Evolutionary conservation across 2,888 invertebrate genomes (phyloP), one percentile per base, ranked within the genome.

Genomic region (Mechanitis mazaeus): DNA sequence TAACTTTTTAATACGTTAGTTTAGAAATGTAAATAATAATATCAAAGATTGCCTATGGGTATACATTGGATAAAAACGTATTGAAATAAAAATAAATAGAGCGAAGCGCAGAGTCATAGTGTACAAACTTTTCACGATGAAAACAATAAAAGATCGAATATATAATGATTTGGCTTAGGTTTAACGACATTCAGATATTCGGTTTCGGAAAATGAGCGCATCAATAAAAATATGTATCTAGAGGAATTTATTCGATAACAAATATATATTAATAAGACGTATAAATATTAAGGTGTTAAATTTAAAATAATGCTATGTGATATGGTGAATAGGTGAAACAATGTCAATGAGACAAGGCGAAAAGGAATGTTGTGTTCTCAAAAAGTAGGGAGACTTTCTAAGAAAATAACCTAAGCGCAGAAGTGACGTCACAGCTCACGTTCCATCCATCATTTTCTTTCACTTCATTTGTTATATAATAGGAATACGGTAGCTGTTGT

Each of bases 391-490:
- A 64, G 59, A 57, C 58, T 72, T 75, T 71, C 70, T 75, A 73
- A 75, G 75, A 72, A 76, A 75, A 79, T 20, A 75, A 72, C 75
- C 74, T 71, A 66, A 69, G 70, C 61, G 65, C 69, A 69, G 80
- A 75, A 77, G 71, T 74, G 74, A 69, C 71, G 75, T 74, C 69
- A 69, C 71, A 75, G 72, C 72, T 72, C 70, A 73, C 72, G 68
- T 74, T 73, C 77, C 86, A 87, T 88, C 83, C 78, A 87, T 88
- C 87, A 88, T 86, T 80, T 76, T 76, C 81, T 83, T 77, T 83
- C 87, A 87, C 83, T 84, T 88, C 88, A 88, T 87, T 87, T 85
- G 73, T 77, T 59, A 54, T 57, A 9, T 9, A 42, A 7, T 42
- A 7, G 11, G 42, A 7, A 42, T 42, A 42, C 42, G 7, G 6